Evolutionary conservation across 1,140 invertebrate species (phyloP), one percentile per base, ranked within the genome.

Genomic region (Drosophila kepulauana): DNA sequence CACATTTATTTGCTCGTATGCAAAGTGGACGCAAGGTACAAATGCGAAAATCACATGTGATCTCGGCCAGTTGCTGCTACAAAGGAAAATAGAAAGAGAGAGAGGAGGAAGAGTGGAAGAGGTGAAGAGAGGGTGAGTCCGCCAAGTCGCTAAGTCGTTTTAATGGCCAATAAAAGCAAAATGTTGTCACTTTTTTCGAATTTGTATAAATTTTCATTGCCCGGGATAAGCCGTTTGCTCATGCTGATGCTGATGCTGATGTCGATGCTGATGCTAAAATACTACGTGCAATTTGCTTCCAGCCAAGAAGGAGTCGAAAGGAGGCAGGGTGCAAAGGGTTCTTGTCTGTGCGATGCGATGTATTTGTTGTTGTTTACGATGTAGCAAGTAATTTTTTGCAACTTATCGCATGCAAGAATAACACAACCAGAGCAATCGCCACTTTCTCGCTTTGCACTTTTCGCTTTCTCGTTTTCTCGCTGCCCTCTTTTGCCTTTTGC

Each of bases 111-210:
- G 13, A 56, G 25, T 25, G 20, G 3, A 25, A 25, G 20, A 25
- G 20, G 20, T 25, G 20, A 25, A 25, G 45, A 4, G 30, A 33
- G 51, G 54, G 8, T 49, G 57, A 51, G 38, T 76, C 71, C 66
- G 81, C 76, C 89, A 91, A 91, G 82, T 91, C 89, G 85, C 86
- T 91, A 91, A 92, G 91, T 92, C 91, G 79, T 79, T 91, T 92
- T 92, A 92, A 92, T 92, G 90, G 91, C 91, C 91, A 92, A 92
- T 92, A 92, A 92, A 92, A 92, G 91, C 88, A 92, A 92, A 92
- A 92, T 92, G 91, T 91, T 92, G 91, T 92, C 90, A 91, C 91
- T 88, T 91, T 82, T 86, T 87, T 90, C 79, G 86, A 90, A 87
- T 84, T 87, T 87, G 82, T 91, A 88, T 91, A 92, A 91, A 91